Evolutionary conservation across 1,140 invertebrate genomes (phyloP).

Genomic region (Gerris buenoi): DNA sequence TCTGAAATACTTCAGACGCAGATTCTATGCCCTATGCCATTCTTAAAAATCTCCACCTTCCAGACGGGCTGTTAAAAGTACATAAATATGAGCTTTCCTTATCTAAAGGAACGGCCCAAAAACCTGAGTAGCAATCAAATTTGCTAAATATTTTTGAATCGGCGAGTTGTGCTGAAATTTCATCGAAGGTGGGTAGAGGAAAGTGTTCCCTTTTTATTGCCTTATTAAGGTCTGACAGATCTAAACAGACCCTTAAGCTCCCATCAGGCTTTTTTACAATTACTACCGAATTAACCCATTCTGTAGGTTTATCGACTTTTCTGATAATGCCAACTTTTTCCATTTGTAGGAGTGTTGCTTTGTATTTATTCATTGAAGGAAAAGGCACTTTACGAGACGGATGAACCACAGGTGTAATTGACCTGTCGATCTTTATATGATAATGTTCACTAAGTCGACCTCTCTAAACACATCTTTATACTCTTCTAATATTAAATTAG

Average conservation of each 20-base stretch:
- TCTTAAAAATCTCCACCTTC: conserved; percentile 1
- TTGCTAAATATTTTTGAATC: neutral
- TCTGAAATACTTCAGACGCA: too few species aligned
- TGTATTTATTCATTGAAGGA: too few species aligned
- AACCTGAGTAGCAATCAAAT: conserved; percentile 1
- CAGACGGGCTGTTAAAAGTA: conserved; percentile 9
- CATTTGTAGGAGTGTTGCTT: too few species aligned
- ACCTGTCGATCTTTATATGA: too few species aligned
- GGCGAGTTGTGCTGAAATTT: neutral
- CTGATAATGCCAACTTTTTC: neutral
- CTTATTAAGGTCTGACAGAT: conserved; percentile 2
- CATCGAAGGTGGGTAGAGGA: neutral
- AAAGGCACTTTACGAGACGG: too few species aligned
- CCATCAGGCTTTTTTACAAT: neutral
- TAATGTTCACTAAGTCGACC: too few species aligned
- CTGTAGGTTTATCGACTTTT: neutral
- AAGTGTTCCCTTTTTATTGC: conserved; percentile 1
- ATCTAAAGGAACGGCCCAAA: neutral
- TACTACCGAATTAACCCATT: neutral
- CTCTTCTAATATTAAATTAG: too few species aligned
- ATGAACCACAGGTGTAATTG: too few species aligned
- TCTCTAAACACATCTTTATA: too few species aligned
- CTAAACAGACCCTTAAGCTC: too few species aligned
- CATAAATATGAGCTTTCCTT: neutral
- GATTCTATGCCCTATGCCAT: conserved; percentile 3